Percentiles rank a stretch among this genome's conserved stretches.
phyloP scores from a whole-genome alignment of 1,140 invertebrate species.

The Lineus longissimus region DNA sequence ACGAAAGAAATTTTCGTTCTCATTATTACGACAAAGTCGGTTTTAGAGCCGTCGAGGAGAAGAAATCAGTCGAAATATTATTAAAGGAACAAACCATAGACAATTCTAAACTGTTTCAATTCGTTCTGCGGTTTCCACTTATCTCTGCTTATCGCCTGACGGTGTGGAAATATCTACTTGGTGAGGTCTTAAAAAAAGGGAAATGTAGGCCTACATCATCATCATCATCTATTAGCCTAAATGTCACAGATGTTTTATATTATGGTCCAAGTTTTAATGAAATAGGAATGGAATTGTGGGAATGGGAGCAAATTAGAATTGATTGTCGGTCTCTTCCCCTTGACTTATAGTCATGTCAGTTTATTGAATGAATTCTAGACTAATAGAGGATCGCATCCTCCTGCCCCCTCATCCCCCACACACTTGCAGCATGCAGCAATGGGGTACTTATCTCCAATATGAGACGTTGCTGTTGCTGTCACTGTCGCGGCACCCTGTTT shows the following conservation, averaged over 20 bases:
- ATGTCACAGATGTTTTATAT: neutral
- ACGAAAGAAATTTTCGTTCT: slow-evolving; percentile 75
- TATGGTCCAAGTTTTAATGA: neutral
- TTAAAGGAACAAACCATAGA: slow-evolving; percentile 82
- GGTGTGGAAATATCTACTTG: slow-evolving; percentile 81
- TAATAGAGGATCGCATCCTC: too few species aligned
- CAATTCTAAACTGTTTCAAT: slow-evolving; percentile 75
- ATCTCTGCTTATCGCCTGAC: slow-evolving; percentile 74
- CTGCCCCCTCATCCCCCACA: too few species aligned
- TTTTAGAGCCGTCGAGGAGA: slow-evolving; percentile 84
- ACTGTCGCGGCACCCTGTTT: too few species aligned
- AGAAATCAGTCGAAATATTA: slow-evolving; percentile 86
- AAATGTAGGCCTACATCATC: slow-evolving; percentile 9
- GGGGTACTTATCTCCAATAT: too few species aligned
- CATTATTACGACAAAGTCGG: slow-evolving; percentile 88
- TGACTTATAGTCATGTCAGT: too few species aligned
- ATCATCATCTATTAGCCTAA: neutral
- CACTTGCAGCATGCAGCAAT: too few species aligned
- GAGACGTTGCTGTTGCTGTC: too few species aligned
- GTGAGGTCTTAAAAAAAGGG: too few species aligned
- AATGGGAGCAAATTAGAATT: too few species aligned
- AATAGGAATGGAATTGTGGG: neutral
- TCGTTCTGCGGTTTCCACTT: slow-evolving; percentile 76
- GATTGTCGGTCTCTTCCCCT: too few species aligned
- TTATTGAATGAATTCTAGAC: too few species aligned